Conservation (phyloP, 2,113 vertebrate genomes). For the Eleginops maclovinus region DNA sequence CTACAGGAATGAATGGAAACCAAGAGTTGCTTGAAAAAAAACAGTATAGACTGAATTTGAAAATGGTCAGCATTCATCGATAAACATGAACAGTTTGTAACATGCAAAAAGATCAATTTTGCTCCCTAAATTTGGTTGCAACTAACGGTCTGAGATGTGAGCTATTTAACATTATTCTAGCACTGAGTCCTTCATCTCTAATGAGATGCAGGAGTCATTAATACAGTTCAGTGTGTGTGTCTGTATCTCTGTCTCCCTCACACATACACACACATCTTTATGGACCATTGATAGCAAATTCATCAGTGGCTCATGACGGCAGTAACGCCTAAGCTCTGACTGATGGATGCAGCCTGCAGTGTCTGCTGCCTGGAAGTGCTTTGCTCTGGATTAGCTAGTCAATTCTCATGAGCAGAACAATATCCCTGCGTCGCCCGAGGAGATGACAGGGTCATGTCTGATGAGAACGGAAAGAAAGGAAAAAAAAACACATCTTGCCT, state of each 20-base stretch:
- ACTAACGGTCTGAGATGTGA: constrained; percentile 9
- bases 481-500: constrained; percentile 35
- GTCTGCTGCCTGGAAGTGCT: constrained; percentile 57
- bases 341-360: constrained; percentile 67
- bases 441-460: constrained; percentile 64
- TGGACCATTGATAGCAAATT: constrained; percentile 67
- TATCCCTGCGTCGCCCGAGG: constrained; percentile 63
- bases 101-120: neutral
- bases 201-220: constrained; percentile 60
- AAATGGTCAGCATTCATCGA: neutral
- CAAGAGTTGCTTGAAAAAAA: neutral
- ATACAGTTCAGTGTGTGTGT: constrained; percentile 49
- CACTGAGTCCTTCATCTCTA: constrained; percentile 31
- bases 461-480: constrained; percentile 38
- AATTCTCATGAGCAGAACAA: constrained; percentile 73
- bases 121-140: neutral
- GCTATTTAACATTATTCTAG: neutral
- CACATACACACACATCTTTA: constrained; percentile 45
- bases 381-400: constrained; percentile 74
- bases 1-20: constrained; percentile 1
- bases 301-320: constrained; percentile 61
- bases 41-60: neutral
- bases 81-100: neutral
- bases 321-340: constrained; percentile 63
- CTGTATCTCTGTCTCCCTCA: constrained; percentile 1